Base-by-base conservation (phyloP, 2,888 invertebrate species). In the Lypha dubia region DNA sequence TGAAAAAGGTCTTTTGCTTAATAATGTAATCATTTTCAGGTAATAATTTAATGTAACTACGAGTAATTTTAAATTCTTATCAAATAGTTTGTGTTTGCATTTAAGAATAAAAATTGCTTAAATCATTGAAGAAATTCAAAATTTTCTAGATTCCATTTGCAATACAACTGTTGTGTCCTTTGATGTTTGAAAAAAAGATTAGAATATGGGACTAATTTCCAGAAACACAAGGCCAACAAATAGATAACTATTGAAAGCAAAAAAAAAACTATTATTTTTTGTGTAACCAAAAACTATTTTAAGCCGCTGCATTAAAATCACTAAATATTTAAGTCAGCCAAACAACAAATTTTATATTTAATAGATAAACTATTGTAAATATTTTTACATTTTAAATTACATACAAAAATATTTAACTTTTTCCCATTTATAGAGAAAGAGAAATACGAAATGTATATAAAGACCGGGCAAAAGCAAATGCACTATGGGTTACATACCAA, bases 381-480 rank as follows among this genome's bases (percentile, higher is more conserved):
- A 44, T 46, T 28, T 44, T 38, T 53, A 35, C n/a, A n/a, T n/a
- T n/a, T n/a, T 35, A 68, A 53, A 51, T 28, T 20, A 44, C 6
- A 38, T n/a, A 68, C 4, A 11, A 58, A 11, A 58, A 46, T 46
- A 46, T 46, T 60, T 22, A 22, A 60, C 11, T 67, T 56, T 56
- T 24, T 44, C 22, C 56, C 44, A 9, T 63, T 65, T 49, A 60
- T 38, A 67, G n/a, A 68, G 46, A 53, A 63, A 51, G 13, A 46
- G n/a, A n/a, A n/a, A n/a, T n/a, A n/a, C n/a, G n/a, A n/a, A 67
- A 49, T 22, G 13, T 2, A 17, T 28, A 58, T 22, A 3, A 58
- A 56, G n/a, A 35, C 32, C 6, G 67, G 70, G 24, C 86, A 87
- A 83, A 68, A 74, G 8, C 41, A 15, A 79, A 63, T 44, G 41